These are phyloP conservation scores for Ormyrus nitidulus DNA, from an alignment of 2,888 invertebrate genomes.

Conservation along the genomic window DNA sequence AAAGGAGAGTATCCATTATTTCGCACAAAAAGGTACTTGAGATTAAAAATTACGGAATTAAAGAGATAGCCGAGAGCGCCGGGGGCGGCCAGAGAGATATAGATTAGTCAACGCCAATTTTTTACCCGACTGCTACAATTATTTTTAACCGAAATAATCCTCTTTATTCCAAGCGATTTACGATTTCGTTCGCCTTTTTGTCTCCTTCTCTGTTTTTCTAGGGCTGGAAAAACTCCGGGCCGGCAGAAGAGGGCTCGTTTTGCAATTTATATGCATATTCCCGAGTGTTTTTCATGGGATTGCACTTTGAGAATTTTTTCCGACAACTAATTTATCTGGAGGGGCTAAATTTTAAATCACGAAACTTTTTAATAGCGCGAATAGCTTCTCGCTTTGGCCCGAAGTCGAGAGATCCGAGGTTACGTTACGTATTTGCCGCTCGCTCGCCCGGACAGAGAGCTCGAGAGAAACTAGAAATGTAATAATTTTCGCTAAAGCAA, in stretches of 20 bases:
- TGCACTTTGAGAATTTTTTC: not conserved
- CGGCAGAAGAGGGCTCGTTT: too few relatives aligned
- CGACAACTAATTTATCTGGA: slow-evolving; percentile 15
- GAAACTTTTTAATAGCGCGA: slow-evolving; percentile 35
- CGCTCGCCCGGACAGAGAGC: not conserved
- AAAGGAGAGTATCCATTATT: slow-evolving; percentile 45
- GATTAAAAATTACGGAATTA: slow-evolving; percentile 51
- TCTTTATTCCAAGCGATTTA: not conserved
- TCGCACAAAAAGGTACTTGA: slow-evolving; percentile 32
- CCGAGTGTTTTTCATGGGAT: not conserved
- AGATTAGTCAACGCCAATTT: not conserved
- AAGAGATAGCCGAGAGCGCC: not conserved
- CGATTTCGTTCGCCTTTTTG: not conserved
- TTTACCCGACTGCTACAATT: not conserved
- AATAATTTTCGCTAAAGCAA: slow-evolving; percentile 25
- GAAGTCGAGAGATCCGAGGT: slow-evolving; percentile 32
- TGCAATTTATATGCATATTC: not conserved
- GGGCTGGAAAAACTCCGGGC: too few relatives aligned
- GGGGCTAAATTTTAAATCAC: slow-evolving; percentile 37
- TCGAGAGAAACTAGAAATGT: not conserved
- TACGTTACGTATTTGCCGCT: slow-evolving; percentile 11
- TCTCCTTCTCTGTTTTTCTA: too few relatives aligned
- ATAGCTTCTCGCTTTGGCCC: not conserved
- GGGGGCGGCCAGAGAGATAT: not conserved
- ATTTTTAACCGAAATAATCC: slow-evolving; percentile 2